phyloP scores from a whole-genome alignment of 2,888 invertebrate genomes.

The Melanchra persicariae region DNA sequence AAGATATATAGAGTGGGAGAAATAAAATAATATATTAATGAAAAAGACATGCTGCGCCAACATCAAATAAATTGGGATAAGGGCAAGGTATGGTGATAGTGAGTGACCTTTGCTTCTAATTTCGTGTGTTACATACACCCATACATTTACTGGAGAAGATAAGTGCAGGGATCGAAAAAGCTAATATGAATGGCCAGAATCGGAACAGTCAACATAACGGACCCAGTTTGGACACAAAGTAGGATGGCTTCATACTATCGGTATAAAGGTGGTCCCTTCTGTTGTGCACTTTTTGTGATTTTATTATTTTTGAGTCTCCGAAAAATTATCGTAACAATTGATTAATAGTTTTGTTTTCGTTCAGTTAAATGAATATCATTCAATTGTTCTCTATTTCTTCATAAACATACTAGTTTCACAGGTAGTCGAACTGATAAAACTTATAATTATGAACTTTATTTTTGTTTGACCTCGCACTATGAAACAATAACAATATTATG shows the following conservation, averaged over 20 bases:
- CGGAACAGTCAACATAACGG: too few relatives aligned
- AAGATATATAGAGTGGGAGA: too few relatives aligned
- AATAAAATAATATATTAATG: too few relatives aligned
- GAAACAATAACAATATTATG: constrained; percentile 15
- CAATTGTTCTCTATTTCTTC: not conserved
- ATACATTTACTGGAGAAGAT: too few relatives aligned
- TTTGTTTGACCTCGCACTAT: constrained; percentile 19
- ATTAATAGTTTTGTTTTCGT: constrained; percentile 14
- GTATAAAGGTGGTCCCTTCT: not conserved
- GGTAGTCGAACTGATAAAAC: constrained; percentile 27
- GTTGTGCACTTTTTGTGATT: not conserved
- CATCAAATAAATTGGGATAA: too few relatives aligned
- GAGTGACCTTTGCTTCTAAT: too few relatives aligned
- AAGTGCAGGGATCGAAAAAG: too few relatives aligned
- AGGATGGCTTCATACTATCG: not conserved
- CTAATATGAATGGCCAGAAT: too few relatives aligned
- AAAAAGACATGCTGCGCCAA: too few relatives aligned
- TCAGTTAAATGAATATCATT: constrained; percentile 13
- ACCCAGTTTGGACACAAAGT: not conserved
- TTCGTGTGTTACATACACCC: too few relatives aligned
- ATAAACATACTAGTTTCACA: not conserved
- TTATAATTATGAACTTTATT: constrained; percentile 20
- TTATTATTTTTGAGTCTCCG: not conserved
- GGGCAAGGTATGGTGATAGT: not conserved
- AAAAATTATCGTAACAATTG: not conserved